Percentiles rank a stretch among this genome's conserved stretches.
These are phyloP conservation scores for Calliphora vomitoria DNA, from an alignment of 2,888 invertebrate genomes.

Conservation along the genomic window DNA sequence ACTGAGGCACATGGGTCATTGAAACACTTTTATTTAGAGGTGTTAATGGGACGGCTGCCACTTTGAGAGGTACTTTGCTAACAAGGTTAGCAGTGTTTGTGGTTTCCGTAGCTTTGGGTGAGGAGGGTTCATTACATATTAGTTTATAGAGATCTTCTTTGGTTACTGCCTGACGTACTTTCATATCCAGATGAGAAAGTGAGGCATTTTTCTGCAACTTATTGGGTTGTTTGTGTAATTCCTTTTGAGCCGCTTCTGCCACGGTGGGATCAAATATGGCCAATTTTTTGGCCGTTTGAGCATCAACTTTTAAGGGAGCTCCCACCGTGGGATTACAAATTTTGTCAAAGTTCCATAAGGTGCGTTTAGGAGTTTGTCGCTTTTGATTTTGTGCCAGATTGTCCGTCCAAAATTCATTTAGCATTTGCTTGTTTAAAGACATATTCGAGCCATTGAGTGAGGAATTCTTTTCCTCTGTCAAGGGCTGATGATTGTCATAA, in stretches of 20 bases:
- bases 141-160: slow-evolving; percentile 84
- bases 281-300: slow-evolving; percentile 82
- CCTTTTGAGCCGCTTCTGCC: slow-evolving; percentile 82
- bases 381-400: slow-evolving; percentile 82
- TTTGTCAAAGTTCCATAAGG: slow-evolving; percentile 84
- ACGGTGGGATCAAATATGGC: slow-evolving; percentile 83
- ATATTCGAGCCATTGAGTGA: slow-evolving; percentile 80
- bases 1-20: slow-evolving; percentile 81
- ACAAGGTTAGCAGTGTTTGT: slow-evolving; percentile 54
- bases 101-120: slow-evolving; percentile 69
- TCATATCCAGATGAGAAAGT: slow-evolving; percentile 83
- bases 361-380: slow-evolving; percentile 81
- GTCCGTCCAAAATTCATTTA: slow-evolving; percentile 84
- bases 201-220: slow-evolving; percentile 84
- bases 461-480: slow-evolving; percentile 74
- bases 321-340: slow-evolving; percentile 80
- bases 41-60: slow-evolving; percentile 64
- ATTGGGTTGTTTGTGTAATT: slow-evolving; percentile 78
- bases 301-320: slow-evolving; percentile 81
- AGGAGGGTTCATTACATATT: slow-evolving; percentile 83
- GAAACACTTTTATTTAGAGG: slow-evolving; percentile 83
- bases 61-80: slow-evolving; percentile 81
- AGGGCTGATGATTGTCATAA: slow-evolving; percentile 56
- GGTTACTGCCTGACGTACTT: slow-evolving; percentile 83
- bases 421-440: slow-evolving; percentile 82